These are phyloP conservation scores for Aplidium turbinatum DNA, from an alignment of 23 tunicate genomes.

Conservation along the genomic window DNA sequence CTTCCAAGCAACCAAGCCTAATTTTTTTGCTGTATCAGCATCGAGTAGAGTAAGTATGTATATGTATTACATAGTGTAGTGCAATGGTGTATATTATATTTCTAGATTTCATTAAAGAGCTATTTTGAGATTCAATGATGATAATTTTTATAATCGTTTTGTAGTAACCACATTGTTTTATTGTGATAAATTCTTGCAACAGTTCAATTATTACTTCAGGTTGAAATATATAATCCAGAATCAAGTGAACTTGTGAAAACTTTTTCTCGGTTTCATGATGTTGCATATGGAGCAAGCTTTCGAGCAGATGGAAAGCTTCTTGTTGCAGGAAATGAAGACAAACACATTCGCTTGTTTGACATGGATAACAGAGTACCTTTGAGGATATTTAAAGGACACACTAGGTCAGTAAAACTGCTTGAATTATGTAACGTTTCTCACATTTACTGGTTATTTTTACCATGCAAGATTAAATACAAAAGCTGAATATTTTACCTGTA, in stretches of 20 bases:
- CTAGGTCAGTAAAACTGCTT: too few species aligned
- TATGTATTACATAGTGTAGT: background rate
- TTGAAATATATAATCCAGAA: conserved; percentile 50
- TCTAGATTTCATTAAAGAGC: conserved; percentile 1
- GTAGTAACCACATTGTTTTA: background rate
- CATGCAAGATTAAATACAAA: too few species aligned
- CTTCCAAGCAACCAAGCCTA: conserved; percentile 51
- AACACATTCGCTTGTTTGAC: conserved; percentile 60
- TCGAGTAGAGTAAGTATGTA: conserved; percentile 51
- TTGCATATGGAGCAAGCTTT: conserved; percentile 76
- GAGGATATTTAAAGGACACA: conserved; percentile 77
- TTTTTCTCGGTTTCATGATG: conserved; percentile 67
- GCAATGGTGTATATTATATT: background rate
- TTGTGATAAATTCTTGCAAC: background rate
- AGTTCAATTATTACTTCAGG: conserved; percentile 10
- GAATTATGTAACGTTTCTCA: too few species aligned
- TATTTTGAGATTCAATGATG: background rate
- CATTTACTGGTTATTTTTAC: too few species aligned
- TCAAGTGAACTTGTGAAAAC: conserved; percentile 57
- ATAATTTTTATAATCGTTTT: background rate
- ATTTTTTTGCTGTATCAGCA: conserved; percentile 63
- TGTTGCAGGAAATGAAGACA: conserved; percentile 84
- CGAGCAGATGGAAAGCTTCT: conserved; percentile 75
- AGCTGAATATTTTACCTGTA: too few species aligned
- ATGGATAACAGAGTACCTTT: conserved; percentile 60